Evolutionary conservation across 2,888 invertebrate species (phyloP).

Genomic region (Trichopoda pennipes): DNA sequence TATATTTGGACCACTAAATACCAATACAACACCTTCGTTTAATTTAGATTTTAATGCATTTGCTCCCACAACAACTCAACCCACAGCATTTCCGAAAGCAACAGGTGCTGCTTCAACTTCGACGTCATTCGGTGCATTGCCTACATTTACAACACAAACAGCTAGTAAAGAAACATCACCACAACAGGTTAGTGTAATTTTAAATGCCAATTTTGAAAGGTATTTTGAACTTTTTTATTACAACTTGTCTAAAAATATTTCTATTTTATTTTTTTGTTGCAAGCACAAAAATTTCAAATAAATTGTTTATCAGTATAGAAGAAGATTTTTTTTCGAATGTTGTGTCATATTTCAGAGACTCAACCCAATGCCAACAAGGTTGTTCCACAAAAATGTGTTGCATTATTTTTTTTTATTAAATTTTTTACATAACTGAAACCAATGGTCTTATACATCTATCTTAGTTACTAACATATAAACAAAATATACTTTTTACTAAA

Average conservation of each 20-base stretch:
- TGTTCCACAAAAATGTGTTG: too few species aligned
- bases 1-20: constrained; percentile 83
- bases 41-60: constrained; percentile 74
- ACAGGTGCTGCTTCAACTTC: constrained; percentile 52
- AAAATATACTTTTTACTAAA: neutral
- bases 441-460: too few species aligned
- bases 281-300: too few species aligned
- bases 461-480: too few species aligned
- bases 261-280: too few species aligned
- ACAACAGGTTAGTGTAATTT: constrained; percentile 80
- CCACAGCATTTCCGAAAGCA: constrained; percentile 65
- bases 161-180: constrained; percentile 81
- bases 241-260: too few species aligned
- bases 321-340: too few species aligned
- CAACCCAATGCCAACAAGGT: too few species aligned
- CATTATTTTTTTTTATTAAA: too few species aligned
- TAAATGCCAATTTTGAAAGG: neutral
- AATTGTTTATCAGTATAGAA: too few species aligned
- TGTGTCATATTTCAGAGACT: too few species aligned
- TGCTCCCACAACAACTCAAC: constrained; percentile 68
- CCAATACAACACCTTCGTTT: constrained; percentile 68
- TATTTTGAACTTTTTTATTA: neutral
- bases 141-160: constrained; percentile 72
- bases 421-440: too few species aligned
- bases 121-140: constrained; percentile 71